Conservation (phyloP, 2,113 vertebrate genomes). For the Melanocharis versteri region DNA sequence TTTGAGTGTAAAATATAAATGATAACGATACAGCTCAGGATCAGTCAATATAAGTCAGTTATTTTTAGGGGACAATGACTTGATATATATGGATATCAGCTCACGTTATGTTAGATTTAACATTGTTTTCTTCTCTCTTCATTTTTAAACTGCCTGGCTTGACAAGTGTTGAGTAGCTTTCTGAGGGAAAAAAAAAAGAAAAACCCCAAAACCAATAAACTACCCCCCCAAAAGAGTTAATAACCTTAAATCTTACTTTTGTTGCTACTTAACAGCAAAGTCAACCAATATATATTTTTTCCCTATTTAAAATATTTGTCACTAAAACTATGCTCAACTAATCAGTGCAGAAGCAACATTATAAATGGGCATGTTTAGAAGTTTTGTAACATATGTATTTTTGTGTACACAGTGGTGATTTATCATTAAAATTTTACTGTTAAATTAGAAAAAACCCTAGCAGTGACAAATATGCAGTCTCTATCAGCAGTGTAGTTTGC, state of each 20-base stretch:
- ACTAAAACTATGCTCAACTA: neutral
- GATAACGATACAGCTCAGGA: neutral
- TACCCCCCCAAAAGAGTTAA: neutral
- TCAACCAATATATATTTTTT: neutral
- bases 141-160: neutral
- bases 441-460: neutral
- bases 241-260: neutral
- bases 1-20: neutral
- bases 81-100: neutral
- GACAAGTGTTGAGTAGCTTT: neutral
- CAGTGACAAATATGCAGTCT: neutral
- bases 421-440: neutral
- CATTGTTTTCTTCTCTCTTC: neutral
- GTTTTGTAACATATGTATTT: neutral
- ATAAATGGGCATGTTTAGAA: conserved; percentile 2
- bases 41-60: neutral
- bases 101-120: neutral
- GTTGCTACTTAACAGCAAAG: conserved; percentile 29
- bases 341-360: conserved; percentile 8
- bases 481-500: neutral
- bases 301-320: neutral
- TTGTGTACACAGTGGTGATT: neutral
- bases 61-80: neutral
- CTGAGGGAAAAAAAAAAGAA: neutral
- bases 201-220: neutral